Evolutionary conservation across 2,113 vertebrate genomes (phyloP), one percentile per base, ranked within the genome.

Genomic region (Procavia capensis): DNA sequence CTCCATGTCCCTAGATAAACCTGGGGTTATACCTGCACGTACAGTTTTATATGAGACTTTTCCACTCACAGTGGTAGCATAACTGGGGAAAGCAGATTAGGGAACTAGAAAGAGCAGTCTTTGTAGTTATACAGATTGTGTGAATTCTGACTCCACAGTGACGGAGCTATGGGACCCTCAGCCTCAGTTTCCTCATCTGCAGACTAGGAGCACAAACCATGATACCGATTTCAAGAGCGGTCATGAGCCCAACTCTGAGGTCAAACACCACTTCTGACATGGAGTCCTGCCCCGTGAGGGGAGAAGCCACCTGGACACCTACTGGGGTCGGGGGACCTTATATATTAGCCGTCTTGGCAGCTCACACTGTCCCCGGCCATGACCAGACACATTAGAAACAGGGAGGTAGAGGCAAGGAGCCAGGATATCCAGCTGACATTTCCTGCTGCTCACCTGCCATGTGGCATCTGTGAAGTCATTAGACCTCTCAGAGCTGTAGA

Each of bases 271-370:
- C 39, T 66, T 27, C 29, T 20, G 59, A 39, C 4, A 25, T 5
- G 25, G 22, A 31, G 61, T 39, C 54, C 70, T 29, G 9, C 43
- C 39, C 47, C 43, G 17, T 9, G 34, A 74, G 45, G 45, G 79
- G 50, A 90, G 50, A 66, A 13, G 45, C 34, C 20, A 14, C 27
- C 36, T 54, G 34, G 13, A 36, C 43, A 13, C 78, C 85, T 39
- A 7, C 4, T 29, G 8, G 1, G 2, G 1, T 34, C 1, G 7
- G 59, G 31, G 83, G 36, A 59, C 17, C 27, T 47, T 39, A 0
- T 8, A 9, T 19, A 10, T 64, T 86, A 64, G 36, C 50, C 41
- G 13, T 47, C 68, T 86, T 57, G 57, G 41, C 57, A 50, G 11
- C 61, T 90, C 31, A 74, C 41, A 13, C 50, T n/a, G n/a, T 63